These are phyloP conservation scores for Toxotes lorentzi DNA, from an alignment of 2,797 vertebrate species.

Conservation along the genomic window DNA sequence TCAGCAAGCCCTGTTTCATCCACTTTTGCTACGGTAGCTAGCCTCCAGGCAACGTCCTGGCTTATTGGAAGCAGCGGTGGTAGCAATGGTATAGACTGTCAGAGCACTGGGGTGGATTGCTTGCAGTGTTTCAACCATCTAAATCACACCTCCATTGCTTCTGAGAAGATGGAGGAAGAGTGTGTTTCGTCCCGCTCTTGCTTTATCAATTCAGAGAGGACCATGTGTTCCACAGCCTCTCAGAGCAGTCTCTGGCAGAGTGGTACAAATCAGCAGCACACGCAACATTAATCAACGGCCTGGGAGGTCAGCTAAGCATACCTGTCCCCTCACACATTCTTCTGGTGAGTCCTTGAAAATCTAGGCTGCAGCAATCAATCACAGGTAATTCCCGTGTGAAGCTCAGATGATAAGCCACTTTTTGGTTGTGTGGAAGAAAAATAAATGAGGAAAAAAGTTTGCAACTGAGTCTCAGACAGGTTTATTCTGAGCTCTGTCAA, in stretches of 20 bases:
- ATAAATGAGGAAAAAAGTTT: conserved; percentile 64
- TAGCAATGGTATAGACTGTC: conserved; percentile 57
- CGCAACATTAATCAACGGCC: conserved; percentile 80
- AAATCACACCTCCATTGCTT: conserved; percentile 71
- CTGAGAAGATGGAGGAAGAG: conserved; percentile 41
- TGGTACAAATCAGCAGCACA: conserved; percentile 74
- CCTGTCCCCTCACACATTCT: conserved; percentile 71
- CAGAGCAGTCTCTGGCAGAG: conserved; percentile 53
- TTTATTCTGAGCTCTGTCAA: conserved; percentile 59
- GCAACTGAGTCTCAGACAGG: conserved; percentile 35
- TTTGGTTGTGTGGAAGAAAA: conserved; percentile 48
- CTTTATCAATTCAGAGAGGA: conserved; percentile 68
- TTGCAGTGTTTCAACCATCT: conserved; percentile 65
- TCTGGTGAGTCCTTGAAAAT: conserved; percentile 79
- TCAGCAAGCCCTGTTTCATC: conserved; percentile 63
- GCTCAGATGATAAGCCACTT: conserved; percentile 71
- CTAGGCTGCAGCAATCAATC: conserved; percentile 79
- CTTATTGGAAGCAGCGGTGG: conserved; percentile 73
- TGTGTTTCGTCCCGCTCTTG: conserved; percentile 40
- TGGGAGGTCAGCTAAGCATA: conserved; percentile 75
- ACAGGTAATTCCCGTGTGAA: conserved; percentile 69
- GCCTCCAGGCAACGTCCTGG: conserved; percentile 61
- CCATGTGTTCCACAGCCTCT: conserved; percentile 52
- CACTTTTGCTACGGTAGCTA: conserved; percentile 55
- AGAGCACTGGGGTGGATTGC: conserved; percentile 51